Percentiles rank a stretch among this genome's conserved stretches.
These are phyloP conservation scores for cattle (Bos taurus) DNA, from an alignment of 2,113 vertebrate species.

Conservation along the genomic window DNA sequence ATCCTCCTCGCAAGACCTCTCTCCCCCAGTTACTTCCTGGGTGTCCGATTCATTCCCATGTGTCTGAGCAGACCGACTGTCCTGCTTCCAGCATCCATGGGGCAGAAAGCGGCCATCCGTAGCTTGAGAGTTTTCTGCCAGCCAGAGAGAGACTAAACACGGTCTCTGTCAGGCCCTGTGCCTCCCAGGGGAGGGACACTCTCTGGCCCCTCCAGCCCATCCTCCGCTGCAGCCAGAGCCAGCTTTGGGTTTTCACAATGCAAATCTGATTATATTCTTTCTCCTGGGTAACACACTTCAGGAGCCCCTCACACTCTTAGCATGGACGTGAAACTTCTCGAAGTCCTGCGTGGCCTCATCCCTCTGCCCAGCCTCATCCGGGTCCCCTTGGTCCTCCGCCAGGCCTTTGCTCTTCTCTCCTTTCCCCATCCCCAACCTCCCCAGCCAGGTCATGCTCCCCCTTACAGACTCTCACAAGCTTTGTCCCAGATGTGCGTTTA, in stretches of 20 bases:
- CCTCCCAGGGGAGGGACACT: neutral
- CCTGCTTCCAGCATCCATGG: neutral
- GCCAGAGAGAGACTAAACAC: neutral
- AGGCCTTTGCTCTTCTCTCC: neutral
- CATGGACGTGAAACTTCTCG: neutral
- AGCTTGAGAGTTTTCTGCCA: neutral
- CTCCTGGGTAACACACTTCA: too few relatives aligned
- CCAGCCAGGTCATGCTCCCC: too few relatives aligned
- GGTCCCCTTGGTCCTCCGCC: fast-evolving
- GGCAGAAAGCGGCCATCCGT: neutral
- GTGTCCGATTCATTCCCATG: neutral
- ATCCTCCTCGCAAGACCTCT: neutral
- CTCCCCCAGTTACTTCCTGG: neutral
- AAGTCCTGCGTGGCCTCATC: neutral
- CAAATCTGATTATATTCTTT: neutral
- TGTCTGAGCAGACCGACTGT: neutral
- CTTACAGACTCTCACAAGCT: neutral
- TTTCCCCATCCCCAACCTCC: too few relatives aligned
- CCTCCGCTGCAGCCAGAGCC: neutral
- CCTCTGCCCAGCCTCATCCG: neutral
- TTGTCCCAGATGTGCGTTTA: neutral
- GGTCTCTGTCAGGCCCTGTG: neutral
- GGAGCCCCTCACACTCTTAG: neutral
- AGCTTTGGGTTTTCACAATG: neutral
- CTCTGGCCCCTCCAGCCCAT: too few relatives aligned